A percentile compares a stretch with the other conserved stretches of the same genome.
phyloP scores from a whole-genome alignment of 1,140 invertebrate species.

The Stenopsyche tienmushanensis region DNA sequence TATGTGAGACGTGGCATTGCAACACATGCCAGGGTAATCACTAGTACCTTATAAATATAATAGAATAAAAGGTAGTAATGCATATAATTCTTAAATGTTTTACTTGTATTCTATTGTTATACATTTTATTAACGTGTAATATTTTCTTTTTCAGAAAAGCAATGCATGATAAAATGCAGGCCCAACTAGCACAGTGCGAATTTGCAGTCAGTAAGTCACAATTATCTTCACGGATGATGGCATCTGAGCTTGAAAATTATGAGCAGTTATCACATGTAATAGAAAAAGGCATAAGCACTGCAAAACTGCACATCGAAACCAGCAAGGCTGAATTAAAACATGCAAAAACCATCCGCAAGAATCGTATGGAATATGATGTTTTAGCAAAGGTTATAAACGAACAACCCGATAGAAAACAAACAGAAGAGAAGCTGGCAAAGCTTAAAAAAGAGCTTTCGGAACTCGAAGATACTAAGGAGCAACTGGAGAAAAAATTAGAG shows the following conservation, averaged over 20 bases:
- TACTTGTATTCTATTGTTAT: too few relatives aligned
- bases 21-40: too few relatives aligned
- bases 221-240: conserved; percentile 77
- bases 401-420: conserved; percentile 86
- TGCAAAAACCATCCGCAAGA: conserved; percentile 82
- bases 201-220: conserved; percentile 84
- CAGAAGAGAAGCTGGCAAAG: conserved; percentile 70
- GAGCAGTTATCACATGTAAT: conserved; percentile 75
- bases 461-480: conserved; percentile 65
- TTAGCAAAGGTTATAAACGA: conserved; percentile 86
- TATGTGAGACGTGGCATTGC: too few relatives aligned
- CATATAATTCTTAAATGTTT: too few relatives aligned
- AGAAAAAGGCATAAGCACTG: conserved; percentile 71
- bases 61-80: too few relatives aligned
- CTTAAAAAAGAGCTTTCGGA: conserved; percentile 73
- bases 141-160: conserved; percentile 51
- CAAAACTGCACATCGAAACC: conserved; percentile 72
- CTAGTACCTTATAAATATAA: too few relatives aligned
- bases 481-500: conserved; percentile 75
- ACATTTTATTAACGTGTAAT: too few relatives aligned
- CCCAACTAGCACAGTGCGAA: conserved; percentile 83
- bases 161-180: conserved; percentile 77
- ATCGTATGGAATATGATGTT: conserved; percentile 91
- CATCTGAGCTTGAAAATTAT: conserved; percentile 82
- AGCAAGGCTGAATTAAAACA: conserved; percentile 75